Percentiles rank a stretch among this genome's conserved stretches.
Conservation (phyloP, 2,113 vertebrate genomes). For the Cepphus grylle region DNA sequence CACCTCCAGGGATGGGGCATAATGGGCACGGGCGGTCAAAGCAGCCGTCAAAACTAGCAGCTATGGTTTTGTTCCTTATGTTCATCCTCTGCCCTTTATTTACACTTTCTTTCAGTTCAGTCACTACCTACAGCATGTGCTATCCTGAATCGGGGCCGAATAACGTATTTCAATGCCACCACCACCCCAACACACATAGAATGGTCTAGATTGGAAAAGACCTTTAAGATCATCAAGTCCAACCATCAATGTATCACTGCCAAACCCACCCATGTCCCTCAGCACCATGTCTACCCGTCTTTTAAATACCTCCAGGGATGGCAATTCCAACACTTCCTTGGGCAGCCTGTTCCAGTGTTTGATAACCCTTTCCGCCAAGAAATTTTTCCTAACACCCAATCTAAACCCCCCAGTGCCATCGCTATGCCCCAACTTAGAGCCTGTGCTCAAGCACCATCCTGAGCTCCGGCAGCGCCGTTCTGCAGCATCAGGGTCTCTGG, state of each 20-base stretch:
- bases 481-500: background rate
- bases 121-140: background rate
- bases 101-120: background rate
- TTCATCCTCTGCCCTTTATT: background rate
- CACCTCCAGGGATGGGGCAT: background rate
- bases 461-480: accelerated
- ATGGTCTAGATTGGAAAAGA: background rate
- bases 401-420: background rate
- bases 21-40: background rate
- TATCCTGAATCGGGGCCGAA: background rate
- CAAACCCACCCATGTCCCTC: background rate
- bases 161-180: accelerated
- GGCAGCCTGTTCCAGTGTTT: background rate
- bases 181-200: accelerated
- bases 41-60: background rate
- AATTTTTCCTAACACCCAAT: background rate
- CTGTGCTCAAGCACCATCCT: background rate
- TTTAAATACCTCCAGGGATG: background rate
- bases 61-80: background rate
- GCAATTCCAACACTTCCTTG: background rate
- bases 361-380: background rate
- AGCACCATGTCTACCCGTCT: background rate
- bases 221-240: background rate
- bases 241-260: background rate
- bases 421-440: background rate